Conservation (phyloP, 1,140 invertebrate species). For the Drosophila subobscura region DNA sequence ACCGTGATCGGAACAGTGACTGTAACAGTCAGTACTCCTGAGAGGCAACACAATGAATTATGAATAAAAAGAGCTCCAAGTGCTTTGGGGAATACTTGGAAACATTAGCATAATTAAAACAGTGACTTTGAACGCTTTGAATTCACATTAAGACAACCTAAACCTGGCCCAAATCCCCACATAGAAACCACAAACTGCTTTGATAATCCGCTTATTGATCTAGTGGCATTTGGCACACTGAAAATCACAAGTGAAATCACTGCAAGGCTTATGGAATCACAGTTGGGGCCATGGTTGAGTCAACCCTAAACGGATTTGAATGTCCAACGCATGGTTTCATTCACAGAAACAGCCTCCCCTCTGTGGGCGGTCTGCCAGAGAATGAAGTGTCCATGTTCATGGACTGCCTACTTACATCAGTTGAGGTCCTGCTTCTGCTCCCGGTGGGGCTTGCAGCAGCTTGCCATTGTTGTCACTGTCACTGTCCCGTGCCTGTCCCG, state of each 20-base stretch:
- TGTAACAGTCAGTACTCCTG: not conserved
- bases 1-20: conserved; percentile 13
- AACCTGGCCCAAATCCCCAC: too few relatives aligned
- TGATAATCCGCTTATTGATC: not conserved
- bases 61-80: too few relatives aligned
- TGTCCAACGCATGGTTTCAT: conserved; percentile 48
- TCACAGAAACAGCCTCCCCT: conserved; percentile 22
- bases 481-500: not conserved
- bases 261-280: conserved; percentile 2
- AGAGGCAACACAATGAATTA: too few relatives aligned
- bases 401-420: conserved; percentile 33
- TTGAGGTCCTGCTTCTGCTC: conserved; percentile 26
- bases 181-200: too few relatives aligned
- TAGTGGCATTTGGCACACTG: not conserved
- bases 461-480: conserved; percentile 64
- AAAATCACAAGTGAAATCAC: conserved; percentile 19
- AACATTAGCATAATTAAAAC: too few relatives aligned
- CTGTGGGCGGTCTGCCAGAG: not conserved
- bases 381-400: conserved; percentile 50
- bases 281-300: conserved; percentile 22
- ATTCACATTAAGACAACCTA: too few relatives aligned
- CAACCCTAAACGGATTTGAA: conserved; percentile 42
- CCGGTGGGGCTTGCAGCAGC: conserved; percentile 43
- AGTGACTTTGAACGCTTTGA: too few relatives aligned
- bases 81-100: too few relatives aligned